These are phyloP conservation scores for Lottia gigantea DNA, from an alignment of 2,888 invertebrate species.

Conservation along the genomic window DNA sequence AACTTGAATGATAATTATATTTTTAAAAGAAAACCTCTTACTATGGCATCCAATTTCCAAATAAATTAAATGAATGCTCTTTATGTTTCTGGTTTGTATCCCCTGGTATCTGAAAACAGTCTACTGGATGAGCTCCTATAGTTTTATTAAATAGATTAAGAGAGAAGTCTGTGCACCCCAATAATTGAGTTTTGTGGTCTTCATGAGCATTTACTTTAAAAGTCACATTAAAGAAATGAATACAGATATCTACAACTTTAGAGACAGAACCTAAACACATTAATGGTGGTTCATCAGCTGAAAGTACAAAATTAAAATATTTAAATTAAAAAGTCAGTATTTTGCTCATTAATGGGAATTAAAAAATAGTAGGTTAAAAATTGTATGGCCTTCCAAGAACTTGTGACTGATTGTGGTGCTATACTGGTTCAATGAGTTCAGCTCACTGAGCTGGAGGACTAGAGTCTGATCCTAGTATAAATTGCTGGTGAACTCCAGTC, in stretches of 20 bases:
- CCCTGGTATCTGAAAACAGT: slow-evolving; percentile 59
- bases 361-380: no score
- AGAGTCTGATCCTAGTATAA: no score
- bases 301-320: slow-evolving; percentile 24
- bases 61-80: slow-evolving; percentile 24
- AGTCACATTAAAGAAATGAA: slow-evolving; percentile 55
- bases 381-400: no score
- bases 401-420: no score
- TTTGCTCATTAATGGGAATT: no score
- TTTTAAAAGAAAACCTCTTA: neutral
- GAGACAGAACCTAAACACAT: slow-evolving; percentile 54
- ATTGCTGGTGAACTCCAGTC: no score
- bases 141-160: slow-evolving; percentile 55
- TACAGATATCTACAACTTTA: slow-evolving; percentile 53
- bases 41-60: slow-evolving; percentile 38
- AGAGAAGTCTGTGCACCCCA: slow-evolving; percentile 53
- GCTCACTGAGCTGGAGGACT: no score
- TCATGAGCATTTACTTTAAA: slow-evolving; percentile 51
- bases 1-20: no score
- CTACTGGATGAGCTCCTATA: slow-evolving; percentile 54
- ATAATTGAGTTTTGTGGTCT: slow-evolving; percentile 53
- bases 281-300: slow-evolving; percentile 56
- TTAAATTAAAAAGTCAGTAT: neutral
- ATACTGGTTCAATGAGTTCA: no score
- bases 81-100: slow-evolving; percentile 36